Base-by-base conservation (phyloP, 64 coral and sea anemone genomes). In the Platygyra sinensis region DNA sequence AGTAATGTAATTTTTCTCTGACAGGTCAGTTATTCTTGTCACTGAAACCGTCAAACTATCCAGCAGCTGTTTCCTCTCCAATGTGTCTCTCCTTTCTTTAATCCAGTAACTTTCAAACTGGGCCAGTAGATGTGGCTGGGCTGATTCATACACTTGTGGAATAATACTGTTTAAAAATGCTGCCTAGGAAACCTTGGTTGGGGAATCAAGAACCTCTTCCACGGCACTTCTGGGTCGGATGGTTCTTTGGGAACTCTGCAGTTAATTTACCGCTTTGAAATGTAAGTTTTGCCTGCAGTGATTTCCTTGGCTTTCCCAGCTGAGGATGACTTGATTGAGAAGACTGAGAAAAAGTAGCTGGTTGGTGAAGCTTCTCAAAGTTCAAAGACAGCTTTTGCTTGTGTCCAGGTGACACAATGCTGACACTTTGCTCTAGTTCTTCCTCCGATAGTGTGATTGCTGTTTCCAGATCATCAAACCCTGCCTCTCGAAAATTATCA, bases 391-490 rank as follows among this genome's bases (percentile, higher is more conserved):
- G 77, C 57, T 88, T 93, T 30, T 63, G 84, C 19, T 69, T 76
- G 60, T 93, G 86, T 49, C 91, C 86, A 19, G 91, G 91, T 80
- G 80, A 75, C 75, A 71, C 46, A 74, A 93, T 93, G 30, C 77
- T 85, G 46, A 93, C 86, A 59, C 67, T 57, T 60, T 88, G 30
- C n/a, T 60, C 75, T 19, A 93, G 67, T 77, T 93, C 91, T 78
- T 93, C 91, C 76, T 86, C 91, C 25, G 83, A 57, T 65, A 93
- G 64, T 38, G 84, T 72, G 19, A 72, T 39, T 54, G 32, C 84
- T 28, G 84, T 93, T 67, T 93, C 91, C 50, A 88, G 72, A 30
- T 93, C 86, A 67, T 93, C 86, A 52, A 80, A 93, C 15, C 91
- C 76, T 10, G 85, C 85, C 27, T 73, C 86, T 74, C 39, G 51